These are phyloP conservation scores for Brachyptera risi DNA, from an alignment of 2,888 invertebrate genomes.

Conservation along the genomic window DNA sequence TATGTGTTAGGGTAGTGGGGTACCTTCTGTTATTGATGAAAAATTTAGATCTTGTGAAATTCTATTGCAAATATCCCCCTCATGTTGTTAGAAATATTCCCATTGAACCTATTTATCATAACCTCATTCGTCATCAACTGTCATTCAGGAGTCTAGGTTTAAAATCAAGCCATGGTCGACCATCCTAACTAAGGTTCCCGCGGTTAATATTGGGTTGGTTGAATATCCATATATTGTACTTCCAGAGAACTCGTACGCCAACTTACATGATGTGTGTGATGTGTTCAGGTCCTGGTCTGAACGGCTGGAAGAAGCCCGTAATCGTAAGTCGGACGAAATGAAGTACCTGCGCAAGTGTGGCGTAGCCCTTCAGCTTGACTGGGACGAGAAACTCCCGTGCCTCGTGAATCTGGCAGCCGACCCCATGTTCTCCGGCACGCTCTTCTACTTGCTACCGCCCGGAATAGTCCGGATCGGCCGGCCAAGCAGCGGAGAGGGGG, in stretches of 20 bases:
- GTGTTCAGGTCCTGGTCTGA: slow-evolving; percentile 48
- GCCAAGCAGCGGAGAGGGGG: slow-evolving; percentile 24
- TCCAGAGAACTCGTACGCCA: too few species aligned
- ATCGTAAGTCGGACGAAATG: slow-evolving; percentile 48
- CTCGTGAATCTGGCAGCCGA: slow-evolving; percentile 60
- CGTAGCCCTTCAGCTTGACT: slow-evolving; percentile 49
- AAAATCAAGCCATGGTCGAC: too few species aligned
- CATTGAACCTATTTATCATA: too few species aligned
- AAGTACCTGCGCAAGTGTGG: slow-evolving; percentile 53
- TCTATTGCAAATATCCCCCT: too few species aligned
- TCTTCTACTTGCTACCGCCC: slow-evolving; percentile 50
- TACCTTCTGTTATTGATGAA: too few species aligned
- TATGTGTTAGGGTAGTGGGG: too few species aligned
- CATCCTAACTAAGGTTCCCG: background rate
- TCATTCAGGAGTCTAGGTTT: too few species aligned
- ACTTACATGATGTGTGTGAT: too few species aligned
- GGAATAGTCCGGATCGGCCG: slow-evolving; percentile 50
- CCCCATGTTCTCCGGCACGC: slow-evolving; percentile 58
- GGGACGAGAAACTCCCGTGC: slow-evolving; percentile 38
- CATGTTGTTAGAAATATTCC: too few species aligned
- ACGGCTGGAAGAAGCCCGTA: slow-evolving; percentile 48
- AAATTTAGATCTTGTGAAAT: too few species aligned
- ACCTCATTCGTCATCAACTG: too few species aligned
- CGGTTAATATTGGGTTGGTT: background rate
- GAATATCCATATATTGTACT: background rate